Percentiles rank a stretch among this genome's conserved stretches.
phyloP scores from a whole-genome alignment of 1,140 invertebrate genomes.

The Rhysida immarginata region DNA sequence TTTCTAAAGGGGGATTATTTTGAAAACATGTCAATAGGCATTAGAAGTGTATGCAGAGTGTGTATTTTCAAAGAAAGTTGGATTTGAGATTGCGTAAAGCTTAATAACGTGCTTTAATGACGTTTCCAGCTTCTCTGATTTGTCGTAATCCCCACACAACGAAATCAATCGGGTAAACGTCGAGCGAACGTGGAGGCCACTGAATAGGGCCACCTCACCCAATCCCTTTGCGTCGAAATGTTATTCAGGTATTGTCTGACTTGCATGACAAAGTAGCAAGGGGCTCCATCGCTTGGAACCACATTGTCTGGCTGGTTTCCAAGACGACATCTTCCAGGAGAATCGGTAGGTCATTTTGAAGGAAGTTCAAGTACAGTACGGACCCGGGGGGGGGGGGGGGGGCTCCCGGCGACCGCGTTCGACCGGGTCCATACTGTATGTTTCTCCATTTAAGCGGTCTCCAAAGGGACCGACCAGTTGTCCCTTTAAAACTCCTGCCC shows the following conservation, averaged over 20 bases:
- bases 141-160: neutral
- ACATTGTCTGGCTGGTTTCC: neutral
- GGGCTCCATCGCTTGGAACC: neutral
- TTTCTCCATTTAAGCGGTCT: neutral
- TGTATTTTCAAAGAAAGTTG: neutral
- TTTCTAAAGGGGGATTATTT: neutral
- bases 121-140: neutral
- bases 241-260: neutral
- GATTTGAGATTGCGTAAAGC: neutral
- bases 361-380: neutral
- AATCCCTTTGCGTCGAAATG: neutral
- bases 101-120: neutral
- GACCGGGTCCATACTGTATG: too few relatives aligned
- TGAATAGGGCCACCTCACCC: neutral
- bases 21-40: neutral
- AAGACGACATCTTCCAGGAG: neutral
- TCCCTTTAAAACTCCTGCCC: neutral
- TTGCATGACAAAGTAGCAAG: neutral
- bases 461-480: neutral
- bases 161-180: neutral
- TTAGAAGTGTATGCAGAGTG: neutral
- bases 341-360: neutral
- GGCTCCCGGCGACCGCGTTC: too few relatives aligned
- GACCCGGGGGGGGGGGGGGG: too few relatives aligned
- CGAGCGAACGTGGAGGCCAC: neutral